phyloP scores from a whole-genome alignment of 2,888 invertebrate species.

The Diabrotica balteata region DNA sequence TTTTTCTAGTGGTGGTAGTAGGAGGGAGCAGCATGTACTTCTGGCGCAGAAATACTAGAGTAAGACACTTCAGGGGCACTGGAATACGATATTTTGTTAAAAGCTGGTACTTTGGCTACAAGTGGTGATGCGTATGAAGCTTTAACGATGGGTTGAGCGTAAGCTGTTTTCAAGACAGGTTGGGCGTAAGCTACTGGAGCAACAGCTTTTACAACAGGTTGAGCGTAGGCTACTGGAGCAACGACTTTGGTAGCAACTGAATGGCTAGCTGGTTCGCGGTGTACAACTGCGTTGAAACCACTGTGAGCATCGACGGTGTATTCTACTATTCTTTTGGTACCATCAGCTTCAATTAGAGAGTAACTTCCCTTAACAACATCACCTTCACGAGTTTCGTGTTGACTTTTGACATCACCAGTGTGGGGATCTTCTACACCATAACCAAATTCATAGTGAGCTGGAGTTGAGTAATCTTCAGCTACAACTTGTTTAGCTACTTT shows the following conservation, averaged over 20 bases:
- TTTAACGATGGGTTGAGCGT: neutral
- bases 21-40: slow-evolving; percentile 7
- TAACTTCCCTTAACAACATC: slow-evolving; percentile 62
- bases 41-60: slow-evolving; percentile 21
- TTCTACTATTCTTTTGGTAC: slow-evolving; percentile 61
- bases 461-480: slow-evolving; percentile 4
- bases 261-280: slow-evolving; percentile 58
- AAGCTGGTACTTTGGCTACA: neutral
- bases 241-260: slow-evolving; percentile 49
- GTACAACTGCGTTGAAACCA: slow-evolving; percentile 64
- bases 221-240: slow-evolving; percentile 34
- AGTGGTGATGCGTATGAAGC: slow-evolving; percentile 21
- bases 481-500: neutral
- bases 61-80: no score
- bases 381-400: slow-evolving; percentile 68
- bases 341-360: slow-evolving; percentile 64
- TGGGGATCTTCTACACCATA: slow-evolving; percentile 43
- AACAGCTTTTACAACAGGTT: slow-evolving; percentile 8
- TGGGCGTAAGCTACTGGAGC: neutral
- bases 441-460: slow-evolving; percentile 41
- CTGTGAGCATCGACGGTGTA: slow-evolving; percentile 62
- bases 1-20: slow-evolving; percentile 7
- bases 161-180: slow-evolving; percentile 28
- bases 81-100: no score
- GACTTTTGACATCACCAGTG: slow-evolving; percentile 65